phyloP scores from a whole-genome alignment of 53 echinoderm and acorn worm species.

The Apostichopus leukothele region DNA sequence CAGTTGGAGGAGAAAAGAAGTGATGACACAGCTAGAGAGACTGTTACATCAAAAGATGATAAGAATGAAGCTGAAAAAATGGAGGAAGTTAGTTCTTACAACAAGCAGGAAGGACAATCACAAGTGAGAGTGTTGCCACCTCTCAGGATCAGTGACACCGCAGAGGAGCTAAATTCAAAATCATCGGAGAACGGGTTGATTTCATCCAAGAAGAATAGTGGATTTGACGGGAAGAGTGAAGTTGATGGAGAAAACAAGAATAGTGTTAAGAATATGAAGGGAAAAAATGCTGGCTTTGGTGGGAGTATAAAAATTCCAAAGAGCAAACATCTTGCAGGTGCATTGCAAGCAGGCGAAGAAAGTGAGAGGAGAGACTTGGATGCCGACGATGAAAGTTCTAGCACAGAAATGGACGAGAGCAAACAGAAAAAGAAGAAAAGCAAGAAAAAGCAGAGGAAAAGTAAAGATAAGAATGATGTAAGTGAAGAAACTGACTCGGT shows the following conservation, averaged over 20 bases:
- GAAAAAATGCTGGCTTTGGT: background rate
- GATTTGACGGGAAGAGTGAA: background rate
- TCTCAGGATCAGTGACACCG: background rate
- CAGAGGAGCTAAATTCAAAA: background rate
- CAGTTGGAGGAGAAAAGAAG: background rate
- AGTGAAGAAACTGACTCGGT: background rate
- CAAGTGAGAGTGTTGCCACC: background rate
- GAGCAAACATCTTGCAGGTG: background rate
- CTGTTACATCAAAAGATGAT: background rate
- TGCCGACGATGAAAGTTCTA: constrained; percentile 41
- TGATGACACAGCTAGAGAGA: background rate
- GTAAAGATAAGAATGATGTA: background rate
- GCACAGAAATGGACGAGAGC: background rate
- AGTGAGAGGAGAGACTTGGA: constrained; percentile 17
- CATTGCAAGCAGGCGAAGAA: background rate
- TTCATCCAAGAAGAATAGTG: no score
- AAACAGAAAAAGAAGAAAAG: background rate
- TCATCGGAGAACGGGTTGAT: no score
- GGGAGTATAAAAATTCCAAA: background rate
- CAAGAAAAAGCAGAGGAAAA: constrained; percentile 2
- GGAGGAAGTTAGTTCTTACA: background rate
- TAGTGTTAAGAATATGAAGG: background rate
- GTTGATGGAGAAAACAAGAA: background rate
- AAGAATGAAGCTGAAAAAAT: background rate
- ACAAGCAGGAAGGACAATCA: background rate